Base-by-base conservation (phyloP, 2,113 vertebrate species). In the Corythoichthys intestinalis region DNA sequence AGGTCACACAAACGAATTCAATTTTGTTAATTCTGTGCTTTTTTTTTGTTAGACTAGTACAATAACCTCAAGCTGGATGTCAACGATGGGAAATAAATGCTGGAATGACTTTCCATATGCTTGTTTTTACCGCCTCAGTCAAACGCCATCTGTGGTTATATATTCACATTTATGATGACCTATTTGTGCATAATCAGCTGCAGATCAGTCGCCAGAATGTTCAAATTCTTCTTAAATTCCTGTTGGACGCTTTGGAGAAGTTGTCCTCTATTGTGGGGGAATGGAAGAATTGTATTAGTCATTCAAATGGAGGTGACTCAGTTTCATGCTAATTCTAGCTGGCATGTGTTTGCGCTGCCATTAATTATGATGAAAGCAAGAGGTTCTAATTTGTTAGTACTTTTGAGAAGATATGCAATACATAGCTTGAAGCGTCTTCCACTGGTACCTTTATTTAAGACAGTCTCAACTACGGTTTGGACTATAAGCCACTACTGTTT, bases 251-350 rank as follows among this genome's bases (percentile, higher is more conserved):
- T 37, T 9, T 65, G 38, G 70, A n/a, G 53, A 74, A 62, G 41
- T 73, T 49, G 13, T 70, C 70, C 50, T 73, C 71, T 59, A 68
- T 56, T 38, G 0, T 9, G 56, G 28, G 20, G 6, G 41, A 50
- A 56, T 47, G 56, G 68, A 66, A 68, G 46, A 53, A 46, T 70
- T 2, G 13, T n/a, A 2, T 61, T 74, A 6, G 4, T 73, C 48
- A 54, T 73, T 65, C 37, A 46, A 69, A 35, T 6, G 4, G 62
- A 38, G 46, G 48, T 49, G 37, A 75, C 65, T 60, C 4, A 2
- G 65, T 69, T 67, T 78, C 76, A 69, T 67, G 61, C 20, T 4
- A 49, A 59, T 86, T 79, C 76, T 64, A 76, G 70, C 74, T 83
- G 70, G 65, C n/a, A 50, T 15, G 14, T 15, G 13, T 12, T 50